A percentile compares a stretch with the other conserved stretches of the same genome.
phyloP scores from a whole-genome alignment of 1,140 invertebrate species.

The Polyergus mexicanus region DNA sequence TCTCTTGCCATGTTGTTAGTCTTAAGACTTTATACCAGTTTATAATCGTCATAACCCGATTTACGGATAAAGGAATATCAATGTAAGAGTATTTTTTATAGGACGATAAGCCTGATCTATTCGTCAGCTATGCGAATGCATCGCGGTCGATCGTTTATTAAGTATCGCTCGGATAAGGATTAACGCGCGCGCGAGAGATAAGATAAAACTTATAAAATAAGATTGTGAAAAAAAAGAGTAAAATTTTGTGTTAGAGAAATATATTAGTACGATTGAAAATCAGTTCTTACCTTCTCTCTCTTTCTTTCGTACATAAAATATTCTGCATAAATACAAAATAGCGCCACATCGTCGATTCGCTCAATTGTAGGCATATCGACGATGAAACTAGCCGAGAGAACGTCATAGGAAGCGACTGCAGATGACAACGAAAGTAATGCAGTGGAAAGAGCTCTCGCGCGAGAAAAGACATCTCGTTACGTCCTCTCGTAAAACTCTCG shows the following conservation, averaged over 20 bases:
- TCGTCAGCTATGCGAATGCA: background rate
- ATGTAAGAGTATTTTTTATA: slow-evolving; percentile 45
- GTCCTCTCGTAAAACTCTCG: slow-evolving; percentile 34
- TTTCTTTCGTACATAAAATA: background rate
- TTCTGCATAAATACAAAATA: background rate
- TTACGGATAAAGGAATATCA: slow-evolving; percentile 47
- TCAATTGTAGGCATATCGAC: too few relatives aligned
- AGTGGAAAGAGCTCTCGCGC: background rate
- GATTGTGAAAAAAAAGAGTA: too few relatives aligned
- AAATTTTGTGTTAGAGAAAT: too few relatives aligned
- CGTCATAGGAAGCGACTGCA: background rate
- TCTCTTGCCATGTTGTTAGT: slow-evolving; percentile 31
- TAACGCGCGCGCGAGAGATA: background rate
- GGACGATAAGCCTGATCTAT: slow-evolving; percentile 29
- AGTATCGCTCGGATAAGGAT: slow-evolving; percentile 14
- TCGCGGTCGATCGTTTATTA: background rate
- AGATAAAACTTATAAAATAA: background rate
- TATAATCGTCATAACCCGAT: slow-evolving; percentile 63
- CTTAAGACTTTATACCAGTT: slow-evolving; percentile 50
- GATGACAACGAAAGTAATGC: background rate
- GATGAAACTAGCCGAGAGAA: background rate
- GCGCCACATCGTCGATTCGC: background rate
- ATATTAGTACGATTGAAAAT: too few relatives aligned
- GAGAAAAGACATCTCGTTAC: slow-evolving; percentile 34
- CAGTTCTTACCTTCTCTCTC: background rate